phyloP scores from a whole-genome alignment of 2,888 invertebrate species.

The Oegoconia quadripuncta region DNA sequence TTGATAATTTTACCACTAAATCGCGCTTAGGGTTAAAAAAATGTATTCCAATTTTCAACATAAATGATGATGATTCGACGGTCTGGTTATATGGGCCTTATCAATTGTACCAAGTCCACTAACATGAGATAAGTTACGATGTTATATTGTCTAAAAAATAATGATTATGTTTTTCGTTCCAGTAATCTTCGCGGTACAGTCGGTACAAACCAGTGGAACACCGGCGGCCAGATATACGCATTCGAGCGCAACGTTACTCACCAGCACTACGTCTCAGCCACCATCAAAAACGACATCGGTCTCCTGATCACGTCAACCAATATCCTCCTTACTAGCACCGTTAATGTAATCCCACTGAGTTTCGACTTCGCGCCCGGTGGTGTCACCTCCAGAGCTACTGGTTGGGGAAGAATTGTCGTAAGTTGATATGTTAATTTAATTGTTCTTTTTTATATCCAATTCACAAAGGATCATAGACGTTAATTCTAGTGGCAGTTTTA shows the following conservation, averaged over 20 bases:
- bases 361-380: constrained; percentile 26
- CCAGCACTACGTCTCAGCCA: constrained; percentile 36
- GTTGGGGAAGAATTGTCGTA: constrained; percentile 54
- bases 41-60: too few species aligned
- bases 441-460: constrained; percentile 19
- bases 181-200: constrained; percentile 46
- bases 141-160: too few species aligned
- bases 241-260: constrained; percentile 50
- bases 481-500: too few species aligned
- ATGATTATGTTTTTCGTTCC: too few species aligned
- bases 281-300: constrained; percentile 57
- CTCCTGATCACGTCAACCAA: constrained; percentile 33
- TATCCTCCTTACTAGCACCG: constrained; percentile 21
- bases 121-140: too few species aligned
- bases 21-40: too few species aligned
- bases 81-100: too few species aligned
- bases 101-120: too few species aligned
- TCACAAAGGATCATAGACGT: constrained; percentile 34
- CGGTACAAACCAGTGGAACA: constrained; percentile 51
- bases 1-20: too few species aligned
- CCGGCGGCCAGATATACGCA: constrained; percentile 38
- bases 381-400: constrained; percentile 35
- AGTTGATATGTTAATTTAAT: constrained; percentile 16
- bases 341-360: constrained; percentile 28
- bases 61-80: too few species aligned